Evolutionary conservation across 2,113 vertebrate genomes (phyloP).

Genomic region (Budorcas taxicolor): DNA sequence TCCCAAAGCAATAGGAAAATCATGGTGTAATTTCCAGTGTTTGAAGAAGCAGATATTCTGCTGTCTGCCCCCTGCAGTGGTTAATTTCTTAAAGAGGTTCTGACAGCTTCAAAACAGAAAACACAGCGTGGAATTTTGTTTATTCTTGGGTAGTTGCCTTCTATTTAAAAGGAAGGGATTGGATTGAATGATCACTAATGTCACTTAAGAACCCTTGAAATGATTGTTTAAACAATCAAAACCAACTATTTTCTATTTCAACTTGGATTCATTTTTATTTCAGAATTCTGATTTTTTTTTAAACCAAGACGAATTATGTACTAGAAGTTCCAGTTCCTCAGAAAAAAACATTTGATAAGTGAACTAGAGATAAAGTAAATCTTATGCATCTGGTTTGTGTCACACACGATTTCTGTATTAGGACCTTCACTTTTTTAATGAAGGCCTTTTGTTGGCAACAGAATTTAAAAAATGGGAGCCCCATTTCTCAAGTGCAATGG

Average conservation of each 20-base stretch:
- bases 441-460: background rate
- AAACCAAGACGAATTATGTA: background rate
- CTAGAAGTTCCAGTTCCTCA: background rate
- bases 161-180: constrained; percentile 14
- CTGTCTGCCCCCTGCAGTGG: background rate
- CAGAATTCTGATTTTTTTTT: constrained; percentile 7
- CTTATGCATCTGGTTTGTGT: background rate
- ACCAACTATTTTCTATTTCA: constrained; percentile 19
- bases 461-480: background rate
- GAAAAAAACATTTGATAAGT: background rate
- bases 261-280: background rate
- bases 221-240: constrained; percentile 15
- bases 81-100: constrained; percentile 47
- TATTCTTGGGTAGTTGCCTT: constrained; percentile 17
- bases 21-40: background rate
- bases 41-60: background rate
- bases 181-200: background rate
- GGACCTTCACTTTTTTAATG: background rate
- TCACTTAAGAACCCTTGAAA: background rate
- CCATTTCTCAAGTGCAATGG: background rate
- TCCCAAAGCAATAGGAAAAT: constrained; percentile 28
- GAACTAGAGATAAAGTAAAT: background rate
- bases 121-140: background rate
- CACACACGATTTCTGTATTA: background rate
- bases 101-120: constrained; percentile 39